These are phyloP conservation scores for Clepsis dumicolana DNA, from an alignment of 2,888 invertebrate species.

Conservation along the genomic window DNA sequence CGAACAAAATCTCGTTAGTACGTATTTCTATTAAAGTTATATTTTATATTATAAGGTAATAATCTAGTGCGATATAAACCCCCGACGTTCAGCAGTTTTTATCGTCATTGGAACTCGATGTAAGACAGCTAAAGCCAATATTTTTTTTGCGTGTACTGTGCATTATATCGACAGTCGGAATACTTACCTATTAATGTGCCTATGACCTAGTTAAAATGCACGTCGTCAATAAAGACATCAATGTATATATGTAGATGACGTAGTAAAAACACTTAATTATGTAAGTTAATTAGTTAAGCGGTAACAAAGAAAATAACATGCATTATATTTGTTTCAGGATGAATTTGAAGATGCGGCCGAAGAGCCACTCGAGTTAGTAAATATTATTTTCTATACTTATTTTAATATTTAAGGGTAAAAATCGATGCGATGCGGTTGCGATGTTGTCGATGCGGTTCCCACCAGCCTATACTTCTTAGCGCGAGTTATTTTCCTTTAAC, in stretches of 20 bases:
- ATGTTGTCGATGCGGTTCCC: background rate
- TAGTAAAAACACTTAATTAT: background rate
- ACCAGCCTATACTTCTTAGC: background rate
- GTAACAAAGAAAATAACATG: background rate
- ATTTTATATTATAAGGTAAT: too few species aligned
- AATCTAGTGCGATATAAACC: too few species aligned
- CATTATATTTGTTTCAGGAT: conserved; percentile 58
- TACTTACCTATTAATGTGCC: background rate
- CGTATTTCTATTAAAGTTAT: too few species aligned
- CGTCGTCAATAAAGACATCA: background rate
- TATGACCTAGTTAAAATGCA: background rate
- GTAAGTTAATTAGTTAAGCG: background rate
- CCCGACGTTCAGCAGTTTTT: too few species aligned
- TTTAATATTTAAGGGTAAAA: background rate
- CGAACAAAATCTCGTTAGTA: background rate
- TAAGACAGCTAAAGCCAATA: too few species aligned
- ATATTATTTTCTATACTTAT: background rate
- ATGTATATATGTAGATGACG: background rate
- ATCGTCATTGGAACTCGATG: too few species aligned
- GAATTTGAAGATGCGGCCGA: conserved; percentile 68
- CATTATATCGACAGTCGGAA: too few species aligned
- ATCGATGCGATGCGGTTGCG: too few species aligned
- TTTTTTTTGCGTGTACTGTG: too few species aligned
- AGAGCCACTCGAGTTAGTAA: conserved; percentile 60
- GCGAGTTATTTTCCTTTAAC: too few species aligned